A percentile compares a stretch with the other conserved stretches of the same genome.
phyloP scores from a whole-genome alignment of 2,797 vertebrate genomes.

The Gadopsis bispinosus region DNA sequence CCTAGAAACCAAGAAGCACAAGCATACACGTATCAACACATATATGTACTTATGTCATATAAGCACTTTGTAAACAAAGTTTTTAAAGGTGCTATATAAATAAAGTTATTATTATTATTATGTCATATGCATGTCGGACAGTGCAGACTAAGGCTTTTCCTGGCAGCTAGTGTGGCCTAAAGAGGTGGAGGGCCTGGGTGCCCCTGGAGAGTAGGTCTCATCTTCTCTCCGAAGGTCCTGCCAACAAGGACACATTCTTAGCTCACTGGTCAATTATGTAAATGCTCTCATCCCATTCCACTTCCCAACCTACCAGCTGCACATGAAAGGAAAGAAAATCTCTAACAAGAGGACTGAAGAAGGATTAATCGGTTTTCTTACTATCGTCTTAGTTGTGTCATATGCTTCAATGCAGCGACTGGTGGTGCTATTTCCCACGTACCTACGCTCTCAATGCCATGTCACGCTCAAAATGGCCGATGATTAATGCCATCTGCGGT shows the following conservation, averaged over 20 bases:
- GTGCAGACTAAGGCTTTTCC: slow-evolving; percentile 18
- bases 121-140: neutral
- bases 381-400: slow-evolving; percentile 4
- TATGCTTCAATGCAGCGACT: neutral
- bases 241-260: slow-evolving; percentile 58
- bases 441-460: slow-evolving; percentile 18
- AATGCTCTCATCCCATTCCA: slow-evolving; percentile 55
- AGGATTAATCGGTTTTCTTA: slow-evolving; percentile 15
- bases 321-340: slow-evolving; percentile 35
- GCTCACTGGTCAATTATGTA: slow-evolving; percentile 72
- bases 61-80: no score
- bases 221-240: slow-evolving; percentile 67
- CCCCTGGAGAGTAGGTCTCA: slow-evolving; percentile 53
- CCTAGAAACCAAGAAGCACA: neutral
- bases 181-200: slow-evolving; percentile 35
- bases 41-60: neutral
- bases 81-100: no score
- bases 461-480: slow-evolving; percentile 58
- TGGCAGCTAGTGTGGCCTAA: slow-evolving; percentile 33
- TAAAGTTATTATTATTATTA: no score
- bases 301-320: slow-evolving; percentile 46
- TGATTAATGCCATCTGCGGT: slow-evolving; percentile 70
- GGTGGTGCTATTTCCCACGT: slow-evolving; percentile 32
- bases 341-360: neutral
- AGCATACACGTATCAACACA: neutral